phyloP scores from a whole-genome alignment of 2,797 vertebrate species.

The Cottoperca gobio region DNA sequence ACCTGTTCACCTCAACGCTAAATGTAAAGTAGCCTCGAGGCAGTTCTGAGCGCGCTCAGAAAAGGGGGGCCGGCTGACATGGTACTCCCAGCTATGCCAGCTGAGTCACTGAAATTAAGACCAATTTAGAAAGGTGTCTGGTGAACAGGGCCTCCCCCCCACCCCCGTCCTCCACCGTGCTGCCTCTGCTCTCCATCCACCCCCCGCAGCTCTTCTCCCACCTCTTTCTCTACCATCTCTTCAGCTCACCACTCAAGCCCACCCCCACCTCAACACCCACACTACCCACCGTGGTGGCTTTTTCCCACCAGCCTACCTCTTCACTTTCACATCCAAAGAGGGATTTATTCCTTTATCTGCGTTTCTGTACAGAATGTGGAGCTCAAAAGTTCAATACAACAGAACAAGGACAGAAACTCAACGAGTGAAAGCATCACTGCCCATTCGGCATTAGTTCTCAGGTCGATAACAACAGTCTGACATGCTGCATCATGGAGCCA shows the following conservation, averaged over 20 bases:
- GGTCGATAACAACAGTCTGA: background rate
- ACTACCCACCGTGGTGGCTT: conserved; percentile 21
- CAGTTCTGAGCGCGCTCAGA: conserved; percentile 60
- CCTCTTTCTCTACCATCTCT: conserved; percentile 16
- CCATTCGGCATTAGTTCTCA: background rate
- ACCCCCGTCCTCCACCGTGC: conserved; percentile 5
- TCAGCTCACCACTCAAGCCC: conserved; percentile 10
- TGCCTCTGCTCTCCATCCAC: conserved; percentile 54
- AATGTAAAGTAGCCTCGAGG: conserved; percentile 73
- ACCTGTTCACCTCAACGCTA: conserved; percentile 81
- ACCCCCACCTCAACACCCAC: conserved; percentile 39
- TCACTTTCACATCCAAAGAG: conserved; percentile 9
- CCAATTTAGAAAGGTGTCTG: conserved; percentile 87
- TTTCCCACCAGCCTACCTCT: conserved; percentile 19
- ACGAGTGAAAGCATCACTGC: background rate
- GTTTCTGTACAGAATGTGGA: background rate
- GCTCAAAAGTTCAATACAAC: background rate
- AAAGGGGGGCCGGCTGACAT: conserved; percentile 69
- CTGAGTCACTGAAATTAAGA: conserved; percentile 89
- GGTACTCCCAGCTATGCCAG: conserved; percentile 83
- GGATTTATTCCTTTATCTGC: too few species aligned
- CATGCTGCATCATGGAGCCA: conserved; percentile 9
- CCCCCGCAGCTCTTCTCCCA: conserved; percentile 49
- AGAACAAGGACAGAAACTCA: background rate
- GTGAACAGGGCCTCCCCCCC: conserved; percentile 67